A percentile compares a stretch with the other conserved stretches of the same genome.
These are phyloP conservation scores for Drosophila kurseongensis DNA, from an alignment of 1,140 invertebrate species.

Conservation along the genomic window DNA sequence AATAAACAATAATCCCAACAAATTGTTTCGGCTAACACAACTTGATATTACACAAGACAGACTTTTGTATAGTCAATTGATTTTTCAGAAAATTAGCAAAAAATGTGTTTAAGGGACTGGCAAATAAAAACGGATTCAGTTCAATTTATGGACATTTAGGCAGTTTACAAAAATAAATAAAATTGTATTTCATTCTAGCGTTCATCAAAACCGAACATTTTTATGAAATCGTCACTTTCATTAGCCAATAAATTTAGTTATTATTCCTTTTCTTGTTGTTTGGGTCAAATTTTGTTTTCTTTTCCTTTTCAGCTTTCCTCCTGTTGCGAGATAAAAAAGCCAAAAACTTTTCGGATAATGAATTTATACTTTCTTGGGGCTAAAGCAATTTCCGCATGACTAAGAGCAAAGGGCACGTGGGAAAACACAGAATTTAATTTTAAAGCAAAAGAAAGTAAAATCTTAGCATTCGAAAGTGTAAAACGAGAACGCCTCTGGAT, in stretches of 20 bases:
- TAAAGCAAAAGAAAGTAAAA: conserved; percentile 17
- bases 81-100: background rate
- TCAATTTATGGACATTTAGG: background rate
- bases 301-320: conserved; percentile 4
- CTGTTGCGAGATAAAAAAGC: conserved; percentile 1
- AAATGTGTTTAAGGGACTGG: too few species aligned
- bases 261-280: conserved; percentile 26
- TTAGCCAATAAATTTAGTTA: conserved; percentile 22
- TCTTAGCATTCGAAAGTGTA: conserved; percentile 26
- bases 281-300: background rate
- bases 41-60: conserved; percentile 50
- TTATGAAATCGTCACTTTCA: too few species aligned
- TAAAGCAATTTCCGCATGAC: conserved; percentile 67
- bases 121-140: too few species aligned
- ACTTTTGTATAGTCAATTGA: too few species aligned
- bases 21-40: conserved; percentile 16
- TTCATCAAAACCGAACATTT: background rate
- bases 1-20: conserved; percentile 44
- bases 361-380: conserved; percentile 55
- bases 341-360: conserved; percentile 62
- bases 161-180: background rate
- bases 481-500: conserved; percentile 43
- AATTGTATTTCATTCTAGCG: too few species aligned
- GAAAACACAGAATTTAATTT: conserved; percentile 14
- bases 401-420: conserved; percentile 35